Percentiles rank a stretch among this genome's conserved stretches.
Conservation (phyloP, 2,797 vertebrate species). For the Eremophila alpestris region DNA sequence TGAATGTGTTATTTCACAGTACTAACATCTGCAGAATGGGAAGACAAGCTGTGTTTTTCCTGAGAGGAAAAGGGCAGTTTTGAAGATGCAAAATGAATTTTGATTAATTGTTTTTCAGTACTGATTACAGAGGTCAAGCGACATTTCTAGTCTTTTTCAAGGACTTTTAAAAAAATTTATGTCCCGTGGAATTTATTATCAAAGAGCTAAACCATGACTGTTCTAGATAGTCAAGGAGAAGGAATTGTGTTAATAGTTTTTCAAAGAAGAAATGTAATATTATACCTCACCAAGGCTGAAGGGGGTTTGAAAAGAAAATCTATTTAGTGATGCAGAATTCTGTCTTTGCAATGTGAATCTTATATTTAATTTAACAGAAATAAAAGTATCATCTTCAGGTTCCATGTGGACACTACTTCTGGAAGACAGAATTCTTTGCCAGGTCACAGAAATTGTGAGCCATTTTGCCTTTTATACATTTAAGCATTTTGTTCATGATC, state of each 20-base stretch:
- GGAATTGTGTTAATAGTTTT: not conserved
- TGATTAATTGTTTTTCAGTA: not conserved
- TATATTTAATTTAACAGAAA: not conserved
- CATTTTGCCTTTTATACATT: not conserved
- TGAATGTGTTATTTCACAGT: not conserved
- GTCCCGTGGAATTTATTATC: not conserved
- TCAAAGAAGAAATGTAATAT: not conserved
- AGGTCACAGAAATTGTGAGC: not conserved
- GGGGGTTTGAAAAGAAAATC: not conserved
- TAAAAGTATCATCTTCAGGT: not conserved
- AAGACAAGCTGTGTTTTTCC: not conserved
- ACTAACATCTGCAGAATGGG: not conserved
- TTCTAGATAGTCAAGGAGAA: not conserved
- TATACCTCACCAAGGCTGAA: not conserved
- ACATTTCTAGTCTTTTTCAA: not conserved
- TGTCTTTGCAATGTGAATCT: not conserved
- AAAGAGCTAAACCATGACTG: not conserved
- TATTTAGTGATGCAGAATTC: not conserved
- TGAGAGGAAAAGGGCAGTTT: not conserved
- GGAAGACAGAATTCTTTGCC: not conserved
- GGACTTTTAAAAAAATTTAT: not conserved
- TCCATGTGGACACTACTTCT: not conserved
- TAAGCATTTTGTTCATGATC: not conserved
- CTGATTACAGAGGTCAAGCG: not conserved
- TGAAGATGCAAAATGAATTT: not conserved